Evolutionary conservation across 2,888 invertebrate species (phyloP).

Genomic region (Lasioglossum vierecki): DNA sequence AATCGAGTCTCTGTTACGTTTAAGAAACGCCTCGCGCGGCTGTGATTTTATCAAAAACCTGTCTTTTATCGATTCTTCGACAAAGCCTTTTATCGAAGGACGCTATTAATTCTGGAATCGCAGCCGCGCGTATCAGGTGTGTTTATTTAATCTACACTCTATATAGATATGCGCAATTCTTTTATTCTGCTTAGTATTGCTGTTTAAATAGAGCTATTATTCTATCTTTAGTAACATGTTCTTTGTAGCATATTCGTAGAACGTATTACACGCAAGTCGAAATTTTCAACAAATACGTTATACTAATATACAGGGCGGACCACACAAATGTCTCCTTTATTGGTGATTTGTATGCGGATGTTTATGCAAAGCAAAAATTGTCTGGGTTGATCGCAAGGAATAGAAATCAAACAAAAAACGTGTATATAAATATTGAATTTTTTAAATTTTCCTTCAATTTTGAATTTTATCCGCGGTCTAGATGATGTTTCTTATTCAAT

Average conservation of each 20-base stretch:
- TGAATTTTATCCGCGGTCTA: too few relatives aligned
- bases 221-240: constrained; percentile 26
- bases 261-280: neutral
- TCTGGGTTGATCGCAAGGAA: too few relatives aligned
- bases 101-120: constrained; percentile 41
- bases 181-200: constrained; percentile 44
- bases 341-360: too few relatives aligned
- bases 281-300: too few relatives aligned
- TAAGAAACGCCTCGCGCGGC: constrained; percentile 39
- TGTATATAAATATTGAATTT: too few relatives aligned
- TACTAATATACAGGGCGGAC: too few relatives aligned
- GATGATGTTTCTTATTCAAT: too few relatives aligned
- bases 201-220: constrained; percentile 39
- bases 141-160: constrained; percentile 20
- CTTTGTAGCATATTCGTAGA: constrained; percentile 5
- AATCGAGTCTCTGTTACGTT: constrained; percentile 49
- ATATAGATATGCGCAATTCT: constrained; percentile 36
- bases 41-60: constrained; percentile 36
- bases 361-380: too few relatives aligned
- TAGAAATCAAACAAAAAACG: too few relatives aligned
- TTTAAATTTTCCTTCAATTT: too few relatives aligned
- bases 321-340: too few relatives aligned
- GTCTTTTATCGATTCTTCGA: constrained; percentile 29
- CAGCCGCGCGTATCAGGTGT: constrained; percentile 38
- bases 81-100: constrained; percentile 19